Base-by-base conservation (phyloP, 2,888 invertebrate species). In the Ectemnius lituratus region DNA sequence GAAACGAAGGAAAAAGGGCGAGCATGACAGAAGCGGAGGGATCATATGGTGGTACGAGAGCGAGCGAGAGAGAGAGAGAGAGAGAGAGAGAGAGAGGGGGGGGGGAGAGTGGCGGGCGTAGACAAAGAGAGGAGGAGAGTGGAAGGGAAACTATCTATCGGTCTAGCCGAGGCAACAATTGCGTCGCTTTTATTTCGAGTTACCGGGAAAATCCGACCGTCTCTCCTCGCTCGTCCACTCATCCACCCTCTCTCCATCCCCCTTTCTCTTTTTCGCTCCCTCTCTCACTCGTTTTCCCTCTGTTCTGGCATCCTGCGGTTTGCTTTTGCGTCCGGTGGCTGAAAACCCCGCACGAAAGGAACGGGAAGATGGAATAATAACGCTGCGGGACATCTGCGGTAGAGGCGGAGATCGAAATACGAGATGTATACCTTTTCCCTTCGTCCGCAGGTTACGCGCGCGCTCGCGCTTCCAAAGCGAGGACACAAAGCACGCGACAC, bases 371-470 rank as follows among this genome's bases (percentile, higher is more conserved):
- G 70, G 78, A 70, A 80, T 79, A 82, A 83, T 78, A 78, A 83
- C 83, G 70, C 83, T 71, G 81, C 79, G 81, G 83, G 83, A 83
- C 81, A 81, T 83, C 83, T 81, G 83, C 76, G 83, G 81, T 80
- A 67, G 75, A 52, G 14, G 67, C 70, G 28, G 68, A 83, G 83
- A 83, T 83, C 81, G 79, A 81, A 82, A 79, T 76, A 80, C 73
- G 79, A 83, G 82, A 82, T 80, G 37, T 37, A 37, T 37, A 79
- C 68, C 61, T 70, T 63, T 68, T 52, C 52, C 16, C 52, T 52
- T 52, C 16, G 37, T 6, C 37, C 37, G 37, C 37, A 37, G 37
- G 37, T 37, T 37, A 37, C 37, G 8, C 70, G 75, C 59, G 64
- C 65, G 79, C 76, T 70, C 59, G 62, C 59, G 56, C 20, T 37